Evolutionary conservation across 1,140 invertebrate species (phyloP).

Genomic region (Drosophila baimaii): DNA sequence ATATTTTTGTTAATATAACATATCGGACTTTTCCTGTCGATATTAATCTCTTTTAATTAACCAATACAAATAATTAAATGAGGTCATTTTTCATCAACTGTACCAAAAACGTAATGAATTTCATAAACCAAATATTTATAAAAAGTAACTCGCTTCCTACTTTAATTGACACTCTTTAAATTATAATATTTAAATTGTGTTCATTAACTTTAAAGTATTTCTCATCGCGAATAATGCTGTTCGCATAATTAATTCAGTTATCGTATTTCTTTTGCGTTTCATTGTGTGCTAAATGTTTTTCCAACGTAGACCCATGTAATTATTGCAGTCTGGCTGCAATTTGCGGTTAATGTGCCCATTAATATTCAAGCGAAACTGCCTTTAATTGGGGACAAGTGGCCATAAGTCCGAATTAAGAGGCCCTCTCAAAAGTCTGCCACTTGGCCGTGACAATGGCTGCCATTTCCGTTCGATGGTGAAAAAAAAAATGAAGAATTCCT

Average conservation of each 20-base stretch:
- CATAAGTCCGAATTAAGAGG: conserved; percentile 34
- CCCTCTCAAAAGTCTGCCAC: conserved; percentile 1
- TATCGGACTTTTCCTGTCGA: no score
- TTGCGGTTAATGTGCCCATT: conserved; percentile 42
- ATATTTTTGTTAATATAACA: no score
- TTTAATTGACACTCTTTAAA: background rate
- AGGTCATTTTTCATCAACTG: background rate
- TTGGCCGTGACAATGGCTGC: conserved; percentile 36
- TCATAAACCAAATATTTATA: no score
- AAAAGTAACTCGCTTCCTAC: no score
- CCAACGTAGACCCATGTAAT: no score
- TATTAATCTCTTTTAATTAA: no score
- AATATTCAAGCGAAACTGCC: conserved; percentile 38
- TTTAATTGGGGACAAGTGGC: conserved; percentile 30
- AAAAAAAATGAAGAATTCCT: conserved; percentile 26
- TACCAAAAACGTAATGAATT: background rate
- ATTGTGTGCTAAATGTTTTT: background rate
- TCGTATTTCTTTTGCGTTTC: conserved; percentile 1
- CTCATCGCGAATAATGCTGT: background rate
- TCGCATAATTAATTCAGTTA: conserved; percentile 6
- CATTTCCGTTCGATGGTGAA: conserved; percentile 24
- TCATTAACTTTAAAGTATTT: background rate
- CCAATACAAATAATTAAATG: no score
- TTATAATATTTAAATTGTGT: background rate
- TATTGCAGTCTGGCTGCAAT: conserved; percentile 34